Base-by-base conservation (phyloP, 2,797 vertebrate species). In the Molossus alvarezi region DNA sequence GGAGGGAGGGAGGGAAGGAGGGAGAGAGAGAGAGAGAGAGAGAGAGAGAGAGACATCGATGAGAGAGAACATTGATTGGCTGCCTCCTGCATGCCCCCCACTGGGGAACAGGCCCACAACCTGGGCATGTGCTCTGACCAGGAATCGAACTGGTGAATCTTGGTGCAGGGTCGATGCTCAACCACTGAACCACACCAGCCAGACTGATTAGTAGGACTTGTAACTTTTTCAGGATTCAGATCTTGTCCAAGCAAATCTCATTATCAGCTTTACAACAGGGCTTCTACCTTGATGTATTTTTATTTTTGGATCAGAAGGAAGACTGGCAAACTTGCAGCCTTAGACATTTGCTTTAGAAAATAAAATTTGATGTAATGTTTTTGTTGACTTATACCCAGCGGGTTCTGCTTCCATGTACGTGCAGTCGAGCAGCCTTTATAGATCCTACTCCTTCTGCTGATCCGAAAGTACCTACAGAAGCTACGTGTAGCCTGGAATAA, bases 241-340 rank as follows among this genome's bases (percentile, higher is more conserved):
- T 92, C 45, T 55, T 73, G 21, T 84, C 97, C 95, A 95, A 95
- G 93, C 65, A 95, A 97, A 96, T 65, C 84, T 86, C 96, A 94
- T 92, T 94, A 94, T 89, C 92, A 71, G 89, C 27, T 94, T 92
- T 91, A 90, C 0, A 71, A 69, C 64, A 91, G 18, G 84, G 96
- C 96, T 81, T 53, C 81, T 64, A 90, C 88, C 60, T 93, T 89
- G 80, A 95, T 91, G 91, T 91, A 91, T 77, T 95, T 93, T 92
- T 48, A 45, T 73, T 67, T 97, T 95, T 71, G 67, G 5, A 95
- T 90, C 75, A 64, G 87, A 37, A 84, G 3, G 64, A 93, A 62
- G 88, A 96, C 92, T 60, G 64, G 18, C 1, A 51, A 55, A 57
- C 84, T 13, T 25, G 3, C 67, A 65, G 69, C 71, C 81, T 86